These are phyloP conservation scores for Trogon melanurus DNA, from an alignment of 2,113 vertebrate species.

Conservation along the genomic window DNA sequence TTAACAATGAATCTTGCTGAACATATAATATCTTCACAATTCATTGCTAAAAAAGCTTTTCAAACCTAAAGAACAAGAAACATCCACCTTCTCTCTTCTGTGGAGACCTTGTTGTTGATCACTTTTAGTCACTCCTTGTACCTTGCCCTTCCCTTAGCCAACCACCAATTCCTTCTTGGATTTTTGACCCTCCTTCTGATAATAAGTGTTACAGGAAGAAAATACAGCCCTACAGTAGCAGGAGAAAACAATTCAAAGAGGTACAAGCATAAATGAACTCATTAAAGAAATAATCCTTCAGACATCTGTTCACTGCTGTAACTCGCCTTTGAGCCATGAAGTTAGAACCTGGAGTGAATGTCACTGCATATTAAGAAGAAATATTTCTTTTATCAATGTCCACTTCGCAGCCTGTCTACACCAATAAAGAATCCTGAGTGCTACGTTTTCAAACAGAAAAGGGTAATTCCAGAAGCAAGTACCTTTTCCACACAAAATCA, in stretches of 20 bases:
- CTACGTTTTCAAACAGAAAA: background rate
- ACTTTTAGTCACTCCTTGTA: constrained; percentile 8
- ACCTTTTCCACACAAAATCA: background rate
- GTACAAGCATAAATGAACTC: background rate
- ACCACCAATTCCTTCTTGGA: constrained; percentile 7
- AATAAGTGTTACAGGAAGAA: background rate
- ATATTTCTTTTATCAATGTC: background rate
- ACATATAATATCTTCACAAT: background rate
- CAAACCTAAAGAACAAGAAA: background rate
- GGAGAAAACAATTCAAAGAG: background rate
- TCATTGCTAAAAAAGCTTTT: background rate
- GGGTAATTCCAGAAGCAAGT: background rate
- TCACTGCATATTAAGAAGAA: background rate
- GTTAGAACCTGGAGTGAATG: background rate
- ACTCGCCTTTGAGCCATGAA: background rate
- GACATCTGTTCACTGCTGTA: background rate
- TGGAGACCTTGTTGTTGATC: background rate
- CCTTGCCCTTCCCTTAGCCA: constrained; percentile 51
- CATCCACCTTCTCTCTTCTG: background rate
- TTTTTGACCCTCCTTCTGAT: constrained; percentile 46
- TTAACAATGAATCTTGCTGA: background rate
- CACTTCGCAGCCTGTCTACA: background rate
- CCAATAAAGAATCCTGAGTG: background rate
- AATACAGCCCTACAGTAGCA: background rate
- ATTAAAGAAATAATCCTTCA: background rate